Conservation (phyloP, 2,113 vertebrate genomes). For the Ardeotis arabs region DNA sequence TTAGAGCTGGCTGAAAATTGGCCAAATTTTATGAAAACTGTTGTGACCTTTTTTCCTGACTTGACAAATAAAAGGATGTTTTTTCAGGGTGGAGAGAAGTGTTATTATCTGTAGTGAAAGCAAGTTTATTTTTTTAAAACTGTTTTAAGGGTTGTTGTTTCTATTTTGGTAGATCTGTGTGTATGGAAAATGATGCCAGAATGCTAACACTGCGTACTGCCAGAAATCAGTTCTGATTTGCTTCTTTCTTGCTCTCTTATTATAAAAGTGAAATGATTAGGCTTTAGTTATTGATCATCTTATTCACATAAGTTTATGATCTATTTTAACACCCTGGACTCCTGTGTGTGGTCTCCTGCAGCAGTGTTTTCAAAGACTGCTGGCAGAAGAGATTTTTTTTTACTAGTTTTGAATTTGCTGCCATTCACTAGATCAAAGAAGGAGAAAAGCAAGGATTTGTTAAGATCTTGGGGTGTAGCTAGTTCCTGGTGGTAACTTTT, state of each 20-base stretch:
- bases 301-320: neutral
- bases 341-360: neutral
- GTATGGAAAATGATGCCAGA: constrained; percentile 49
- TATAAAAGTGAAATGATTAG: neutral
- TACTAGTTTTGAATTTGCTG: neutral
- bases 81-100: constrained; percentile 48
- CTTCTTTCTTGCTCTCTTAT: neutral
- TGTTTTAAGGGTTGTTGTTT: constrained; percentile 35
- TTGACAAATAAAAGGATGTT: constrained; percentile 53
- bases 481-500: neutral
- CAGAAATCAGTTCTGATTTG: constrained; percentile 23
- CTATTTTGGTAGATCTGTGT: constrained; percentile 47
- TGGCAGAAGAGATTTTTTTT: neutral
- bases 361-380: neutral
- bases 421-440: neutral
- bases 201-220: constrained; percentile 33
- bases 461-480: constrained; percentile 4
- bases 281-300: constrained; percentile 9
- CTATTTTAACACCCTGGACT: constrained; percentile 6
- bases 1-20: constrained; percentile 12
- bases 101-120: constrained; percentile 59
- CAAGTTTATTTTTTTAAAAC: constrained; percentile 21
- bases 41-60: constrained; percentile 47
- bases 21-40: constrained; percentile 40
- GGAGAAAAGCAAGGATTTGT: constrained; percentile 31